A percentile compares a stretch with the other conserved stretches of the same genome.
Conservation (phyloP, 2,888 invertebrate genomes). For the Erynnis tages region DNA sequence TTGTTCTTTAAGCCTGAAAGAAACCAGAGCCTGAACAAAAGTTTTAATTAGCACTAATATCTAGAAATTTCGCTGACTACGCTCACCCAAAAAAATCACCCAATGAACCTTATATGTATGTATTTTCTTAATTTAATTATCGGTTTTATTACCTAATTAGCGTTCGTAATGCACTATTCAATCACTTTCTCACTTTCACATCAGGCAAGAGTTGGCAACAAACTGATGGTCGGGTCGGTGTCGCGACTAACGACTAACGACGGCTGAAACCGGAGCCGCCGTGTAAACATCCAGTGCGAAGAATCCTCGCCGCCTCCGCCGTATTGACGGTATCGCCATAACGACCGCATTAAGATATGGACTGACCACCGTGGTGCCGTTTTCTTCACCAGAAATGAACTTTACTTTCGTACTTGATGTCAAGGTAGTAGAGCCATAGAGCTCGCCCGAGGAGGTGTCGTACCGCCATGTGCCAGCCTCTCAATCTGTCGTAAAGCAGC, state of each 20-base stretch:
- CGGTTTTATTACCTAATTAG: background rate
- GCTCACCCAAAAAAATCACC: no score
- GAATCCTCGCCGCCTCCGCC: conserved; percentile 50
- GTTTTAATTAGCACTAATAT: no score
- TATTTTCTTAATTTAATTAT: conserved; percentile 10
- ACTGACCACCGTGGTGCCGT: conserved; percentile 26
- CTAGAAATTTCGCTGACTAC: no score
- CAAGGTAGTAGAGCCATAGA: background rate
- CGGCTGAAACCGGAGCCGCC: conserved; percentile 64
- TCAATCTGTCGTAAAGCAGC: no score
- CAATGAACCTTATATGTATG: no score
- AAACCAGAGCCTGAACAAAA: no score
- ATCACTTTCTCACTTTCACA: conserved; percentile 52
- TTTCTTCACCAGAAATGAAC: conserved; percentile 40
- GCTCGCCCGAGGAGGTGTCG: no score
- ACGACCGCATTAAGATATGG: conserved; percentile 30
- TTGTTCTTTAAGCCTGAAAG: no score
- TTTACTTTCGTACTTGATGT: background rate
- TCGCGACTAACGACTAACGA: conserved; percentile 62
- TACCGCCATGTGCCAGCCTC: no score
- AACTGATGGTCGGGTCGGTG: conserved; percentile 57
- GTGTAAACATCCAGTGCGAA: conserved; percentile 76
- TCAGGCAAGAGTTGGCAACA: conserved; percentile 56
- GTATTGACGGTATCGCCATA: conserved; percentile 22
- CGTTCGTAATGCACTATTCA: conserved; percentile 6